phyloP scores from a whole-genome alignment of 2,797 vertebrate genomes.

The Silurus lanzhouensis region DNA sequence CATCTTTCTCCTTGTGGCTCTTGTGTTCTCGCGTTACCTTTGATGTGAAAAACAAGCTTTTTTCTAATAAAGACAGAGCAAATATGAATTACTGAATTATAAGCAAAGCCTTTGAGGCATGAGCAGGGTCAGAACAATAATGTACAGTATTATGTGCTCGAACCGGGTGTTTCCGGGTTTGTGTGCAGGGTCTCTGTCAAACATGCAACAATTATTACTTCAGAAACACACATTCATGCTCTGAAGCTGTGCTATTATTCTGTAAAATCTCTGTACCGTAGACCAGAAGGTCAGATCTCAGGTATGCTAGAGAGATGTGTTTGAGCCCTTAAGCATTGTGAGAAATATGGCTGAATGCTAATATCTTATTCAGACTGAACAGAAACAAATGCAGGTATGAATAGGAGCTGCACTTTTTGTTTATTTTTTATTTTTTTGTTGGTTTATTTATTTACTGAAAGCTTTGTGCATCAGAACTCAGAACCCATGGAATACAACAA shows the following conservation, averaged over 20 bases:
- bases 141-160: slow-evolving; percentile 1
- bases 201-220: background rate
- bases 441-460: background rate
- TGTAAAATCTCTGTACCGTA: background rate
- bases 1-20: slow-evolving; percentile 35
- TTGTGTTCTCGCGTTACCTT: slow-evolving; percentile 30
- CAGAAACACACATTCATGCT: background rate
- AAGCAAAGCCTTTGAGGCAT: background rate
- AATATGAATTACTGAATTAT: slow-evolving; percentile 18
- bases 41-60: slow-evolving; percentile 21
- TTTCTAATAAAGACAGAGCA: background rate
- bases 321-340: background rate
- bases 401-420: background rate
- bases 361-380: background rate
- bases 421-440: background rate
- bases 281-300: background rate
- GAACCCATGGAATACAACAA: background rate
- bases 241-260: background rate
- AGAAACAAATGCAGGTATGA: background rate
- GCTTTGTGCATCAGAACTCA: background rate
- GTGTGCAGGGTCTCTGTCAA: background rate
- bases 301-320: background rate
- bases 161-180: background rate
- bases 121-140: background rate
- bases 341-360: background rate